These are phyloP conservation scores for Phthorimaea operculella DNA, from an alignment of 1,140 invertebrate species.

Conservation along the genomic window DNA sequence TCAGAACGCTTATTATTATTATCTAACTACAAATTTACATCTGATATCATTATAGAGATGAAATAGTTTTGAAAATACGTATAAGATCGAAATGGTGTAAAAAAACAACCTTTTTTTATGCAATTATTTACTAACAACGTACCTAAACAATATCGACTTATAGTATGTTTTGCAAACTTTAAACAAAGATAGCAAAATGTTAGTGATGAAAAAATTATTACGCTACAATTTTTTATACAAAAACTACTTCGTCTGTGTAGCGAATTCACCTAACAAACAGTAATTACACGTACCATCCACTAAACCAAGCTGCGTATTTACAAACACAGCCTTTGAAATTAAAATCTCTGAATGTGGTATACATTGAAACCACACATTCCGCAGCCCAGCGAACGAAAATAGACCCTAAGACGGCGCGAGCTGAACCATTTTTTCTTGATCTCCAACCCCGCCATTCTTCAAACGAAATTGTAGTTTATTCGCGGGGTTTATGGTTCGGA, in stretches of 20 bases:
- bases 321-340: neutral
- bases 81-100: too few relatives aligned
- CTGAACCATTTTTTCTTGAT: neutral
- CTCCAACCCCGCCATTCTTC: neutral
- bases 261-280: neutral
- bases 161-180: too few relatives aligned
- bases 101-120: too few relatives aligned
- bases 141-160: too few relatives aligned
- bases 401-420: neutral
- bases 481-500: neutral
- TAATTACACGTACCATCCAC: neutral
- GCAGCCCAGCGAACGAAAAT: neutral
- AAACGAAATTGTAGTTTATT: neutral
- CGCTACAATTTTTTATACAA: too few relatives aligned
- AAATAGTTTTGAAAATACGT: too few relatives aligned
- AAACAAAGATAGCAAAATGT: too few relatives aligned
- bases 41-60: too few relatives aligned
- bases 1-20: neutral
- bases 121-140: too few relatives aligned
- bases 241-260: too few relatives aligned
- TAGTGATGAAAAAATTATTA: too few relatives aligned
- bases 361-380: neutral
- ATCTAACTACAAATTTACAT: neutral
- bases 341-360: neutral
- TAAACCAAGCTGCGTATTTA: neutral